These are phyloP conservation scores for Zophobas atratus DNA, from an alignment of 1,140 invertebrate species.

Conservation along the genomic window DNA sequence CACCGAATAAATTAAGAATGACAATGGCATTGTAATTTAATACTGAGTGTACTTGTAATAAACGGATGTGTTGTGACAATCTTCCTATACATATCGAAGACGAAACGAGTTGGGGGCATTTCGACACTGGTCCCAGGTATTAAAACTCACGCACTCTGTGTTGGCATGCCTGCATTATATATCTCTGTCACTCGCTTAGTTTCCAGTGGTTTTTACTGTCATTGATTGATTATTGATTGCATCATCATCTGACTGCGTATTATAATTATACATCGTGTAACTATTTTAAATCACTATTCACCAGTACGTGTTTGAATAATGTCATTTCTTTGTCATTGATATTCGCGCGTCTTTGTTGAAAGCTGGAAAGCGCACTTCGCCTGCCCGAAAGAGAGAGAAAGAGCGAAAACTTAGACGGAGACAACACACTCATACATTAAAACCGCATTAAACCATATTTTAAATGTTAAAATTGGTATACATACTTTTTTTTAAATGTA, in stretches of 20 bases:
- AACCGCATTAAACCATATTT: too few relatives aligned
- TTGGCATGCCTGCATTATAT: constrained; percentile 66
- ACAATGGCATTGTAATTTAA: constrained; percentile 30
- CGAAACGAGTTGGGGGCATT: constrained; percentile 43
- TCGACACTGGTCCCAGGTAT: constrained; percentile 46
- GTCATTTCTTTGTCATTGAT: constrained; percentile 48
- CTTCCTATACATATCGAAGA: constrained; percentile 18
- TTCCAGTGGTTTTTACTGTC: constrained; percentile 66
- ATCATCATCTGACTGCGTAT: constrained; percentile 49
- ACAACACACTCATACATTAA: too few relatives aligned
- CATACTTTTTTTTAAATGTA: too few relatives aligned
- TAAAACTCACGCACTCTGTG: constrained; percentile 64
- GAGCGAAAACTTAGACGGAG: too few relatives aligned
- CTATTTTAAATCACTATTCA: constrained; percentile 51
- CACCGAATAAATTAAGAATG: constrained; percentile 23
- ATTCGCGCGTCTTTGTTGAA: background rate
- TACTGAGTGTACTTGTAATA: constrained; percentile 16
- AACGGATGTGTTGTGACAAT: constrained; percentile 32
- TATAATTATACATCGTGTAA: constrained; percentile 51
- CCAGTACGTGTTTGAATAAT: constrained; percentile 50
- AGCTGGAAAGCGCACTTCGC: background rate
- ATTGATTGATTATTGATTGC: constrained; percentile 58
- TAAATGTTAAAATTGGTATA: too few relatives aligned
- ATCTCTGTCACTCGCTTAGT: constrained; percentile 66
- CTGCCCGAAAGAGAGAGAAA: too few relatives aligned